Percentiles rank a stretch among this genome's conserved stretches.
Conservation (phyloP, 2,888 invertebrate species). For the Boloria euphrosyne region DNA sequence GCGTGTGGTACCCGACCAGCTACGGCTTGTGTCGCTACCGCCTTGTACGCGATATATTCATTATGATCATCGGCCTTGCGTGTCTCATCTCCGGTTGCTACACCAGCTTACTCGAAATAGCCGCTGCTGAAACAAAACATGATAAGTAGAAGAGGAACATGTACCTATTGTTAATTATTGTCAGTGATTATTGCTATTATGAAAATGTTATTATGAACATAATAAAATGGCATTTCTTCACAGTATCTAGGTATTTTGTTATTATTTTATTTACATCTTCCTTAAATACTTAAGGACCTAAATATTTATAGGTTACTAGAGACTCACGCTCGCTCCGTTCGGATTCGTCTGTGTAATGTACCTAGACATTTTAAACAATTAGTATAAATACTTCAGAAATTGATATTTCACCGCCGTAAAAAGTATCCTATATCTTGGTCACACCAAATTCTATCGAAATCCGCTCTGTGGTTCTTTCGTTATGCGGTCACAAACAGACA, state of each 20-base stretch:
- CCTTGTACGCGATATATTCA: slow-evolving; percentile 50
- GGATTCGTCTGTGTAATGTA: too few species aligned
- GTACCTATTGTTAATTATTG: neutral
- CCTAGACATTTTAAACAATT: too few species aligned
- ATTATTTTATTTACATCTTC: too few species aligned
- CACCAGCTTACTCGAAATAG: slow-evolving; percentile 55
- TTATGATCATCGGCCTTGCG: slow-evolving; percentile 48
- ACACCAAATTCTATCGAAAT: too few species aligned
- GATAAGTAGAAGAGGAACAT: slow-evolving; percentile 10
- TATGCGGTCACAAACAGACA: too few species aligned
- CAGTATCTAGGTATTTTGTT: neutral
- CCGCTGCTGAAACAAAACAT: slow-evolving; percentile 17
- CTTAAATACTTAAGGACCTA: too few species aligned
- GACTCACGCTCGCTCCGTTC: too few species aligned
- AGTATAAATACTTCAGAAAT: too few species aligned
- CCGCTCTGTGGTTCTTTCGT: too few species aligned
- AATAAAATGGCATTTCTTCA: neutral
- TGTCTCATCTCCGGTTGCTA: slow-evolving; percentile 56
- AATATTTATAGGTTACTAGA: too few species aligned
- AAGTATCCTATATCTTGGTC: too few species aligned
- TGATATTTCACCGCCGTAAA: too few species aligned
- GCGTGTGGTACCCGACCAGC: slow-evolving; percentile 61
- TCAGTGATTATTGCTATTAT: neutral
- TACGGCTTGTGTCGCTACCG: slow-evolving; percentile 53
- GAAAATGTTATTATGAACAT: neutral